These are phyloP conservation scores for Pedionomus torquatus DNA, from an alignment of 2,113 vertebrate species.

Conservation along the genomic window DNA sequence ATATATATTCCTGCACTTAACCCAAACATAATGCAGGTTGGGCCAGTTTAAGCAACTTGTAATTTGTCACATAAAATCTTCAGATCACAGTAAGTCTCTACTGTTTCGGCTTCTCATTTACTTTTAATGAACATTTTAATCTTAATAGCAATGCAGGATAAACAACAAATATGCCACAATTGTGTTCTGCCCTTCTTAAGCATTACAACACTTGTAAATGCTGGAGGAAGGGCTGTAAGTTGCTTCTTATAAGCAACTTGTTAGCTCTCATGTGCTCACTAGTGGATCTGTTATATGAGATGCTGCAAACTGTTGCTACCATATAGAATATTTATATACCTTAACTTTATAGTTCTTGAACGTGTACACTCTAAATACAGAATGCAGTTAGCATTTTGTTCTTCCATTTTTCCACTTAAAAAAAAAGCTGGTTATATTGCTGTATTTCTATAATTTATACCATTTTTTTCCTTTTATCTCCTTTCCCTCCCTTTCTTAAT, in stretches of 20 bases:
- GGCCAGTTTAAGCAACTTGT: background rate
- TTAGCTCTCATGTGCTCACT: background rate
- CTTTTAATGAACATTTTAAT: background rate
- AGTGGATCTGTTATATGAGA: background rate
- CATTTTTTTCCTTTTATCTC: background rate
- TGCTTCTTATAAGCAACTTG: background rate
- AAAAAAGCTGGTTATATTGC: background rate
- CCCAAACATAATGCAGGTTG: background rate
- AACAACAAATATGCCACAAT: background rate
- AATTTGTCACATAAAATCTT: background rate
- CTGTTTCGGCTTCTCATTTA: background rate
- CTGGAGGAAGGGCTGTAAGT: background rate
- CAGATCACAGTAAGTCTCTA: rapidly evolving
- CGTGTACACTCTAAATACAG: background rate
- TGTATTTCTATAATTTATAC: background rate
- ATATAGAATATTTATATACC: background rate
- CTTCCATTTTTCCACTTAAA: background rate
- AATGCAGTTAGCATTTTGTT: background rate
- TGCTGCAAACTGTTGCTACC: background rate
- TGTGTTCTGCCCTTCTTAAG: background rate
- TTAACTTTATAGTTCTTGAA: background rate
- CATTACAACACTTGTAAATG: background rate
- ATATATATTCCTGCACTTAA: background rate
- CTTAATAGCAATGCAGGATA: background rate
- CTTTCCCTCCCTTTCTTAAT: background rate